Evolutionary conservation across 1,140 invertebrate species (phyloP).

Genomic region (Asbolus verrucosus): DNA sequence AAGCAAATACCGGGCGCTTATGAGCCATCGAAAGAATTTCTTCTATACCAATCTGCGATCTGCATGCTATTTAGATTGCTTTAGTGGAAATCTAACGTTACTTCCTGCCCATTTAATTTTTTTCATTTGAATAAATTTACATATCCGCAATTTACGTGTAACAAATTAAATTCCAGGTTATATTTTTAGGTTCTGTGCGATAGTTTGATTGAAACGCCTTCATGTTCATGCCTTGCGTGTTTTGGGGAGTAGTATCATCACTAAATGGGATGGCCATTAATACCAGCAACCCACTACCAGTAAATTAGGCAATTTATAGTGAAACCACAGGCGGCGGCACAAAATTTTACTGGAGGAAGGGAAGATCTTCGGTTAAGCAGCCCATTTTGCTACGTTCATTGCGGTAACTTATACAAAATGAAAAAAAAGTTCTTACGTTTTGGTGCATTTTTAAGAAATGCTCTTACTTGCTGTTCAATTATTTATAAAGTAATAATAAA

Average conservation of each 20-base stretch:
- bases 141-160: constrained; percentile 35
- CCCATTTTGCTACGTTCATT: too few species aligned
- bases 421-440: too few species aligned
- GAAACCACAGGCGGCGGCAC: constrained; percentile 1
- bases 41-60: constrained; percentile 14
- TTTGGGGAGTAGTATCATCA: constrained; percentile 37
- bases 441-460: too few species aligned
- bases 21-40: constrained; percentile 28
- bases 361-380: too few species aligned
- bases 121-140: constrained; percentile 38
- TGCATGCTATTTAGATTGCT: constrained; percentile 37
- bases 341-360: constrained; percentile 23
- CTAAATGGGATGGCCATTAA: constrained; percentile 37
- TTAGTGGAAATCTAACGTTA: constrained; percentile 27
- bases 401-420: too few species aligned
- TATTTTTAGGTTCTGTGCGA: constrained; percentile 36
- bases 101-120: constrained; percentile 34
- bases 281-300: constrained; percentile 36
- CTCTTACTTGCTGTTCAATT: too few species aligned
- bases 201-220: constrained; percentile 37
- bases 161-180: constrained; percentile 35
- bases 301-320: constrained; percentile 36
- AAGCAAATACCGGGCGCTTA: too few species aligned
- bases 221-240: constrained; percentile 30
- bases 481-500: too few species aligned